These are phyloP conservation scores for Gasteruption jaculator DNA, from an alignment of 2,888 invertebrate species.

Conservation along the genomic window DNA sequence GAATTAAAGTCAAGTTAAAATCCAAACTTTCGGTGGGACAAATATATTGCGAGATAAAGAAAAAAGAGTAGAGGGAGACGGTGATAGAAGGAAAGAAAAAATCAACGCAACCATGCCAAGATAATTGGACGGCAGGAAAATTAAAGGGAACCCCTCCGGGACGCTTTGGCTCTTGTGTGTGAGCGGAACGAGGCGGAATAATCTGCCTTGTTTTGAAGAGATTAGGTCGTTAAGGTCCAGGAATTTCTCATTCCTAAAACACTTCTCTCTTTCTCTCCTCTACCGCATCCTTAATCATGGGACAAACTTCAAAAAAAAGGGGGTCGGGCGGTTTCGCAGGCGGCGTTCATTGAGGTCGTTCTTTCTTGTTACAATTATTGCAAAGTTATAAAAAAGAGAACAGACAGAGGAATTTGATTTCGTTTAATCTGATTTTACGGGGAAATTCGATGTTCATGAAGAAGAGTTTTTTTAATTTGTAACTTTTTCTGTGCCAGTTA, in stretches of 20 bases:
- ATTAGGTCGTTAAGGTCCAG: constrained; percentile 31
- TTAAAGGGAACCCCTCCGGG: constrained; percentile 40
- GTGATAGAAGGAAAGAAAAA: constrained; percentile 14
- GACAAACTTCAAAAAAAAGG: no score
- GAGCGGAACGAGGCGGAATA: constrained; percentile 40
- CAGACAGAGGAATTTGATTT: no score
- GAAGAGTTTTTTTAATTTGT: no score
- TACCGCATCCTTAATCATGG: background rate
- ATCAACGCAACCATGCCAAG: constrained; percentile 31
- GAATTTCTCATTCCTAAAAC: background rate
- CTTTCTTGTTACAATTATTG: no score
- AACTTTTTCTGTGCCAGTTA: no score
- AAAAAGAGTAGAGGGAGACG: constrained; percentile 11
- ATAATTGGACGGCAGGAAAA: constrained; percentile 47
- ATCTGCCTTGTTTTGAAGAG: constrained; percentile 42
- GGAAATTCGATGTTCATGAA: no score
- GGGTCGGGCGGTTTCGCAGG: no score
- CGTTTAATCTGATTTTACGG: no score
- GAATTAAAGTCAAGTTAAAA: no score
- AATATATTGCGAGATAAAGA: constrained; percentile 16
- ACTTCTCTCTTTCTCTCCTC: constrained; percentile 1
- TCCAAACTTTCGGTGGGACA: no score
- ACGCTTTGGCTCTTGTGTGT: constrained; percentile 33
- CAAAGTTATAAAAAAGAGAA: no score
- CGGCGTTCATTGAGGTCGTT: no score